A percentile compares a stretch with the other conserved stretches of the same genome.
phyloP scores from a whole-genome alignment of 2,888 invertebrate species.

The Pardosa pseudoannulata region DNA sequence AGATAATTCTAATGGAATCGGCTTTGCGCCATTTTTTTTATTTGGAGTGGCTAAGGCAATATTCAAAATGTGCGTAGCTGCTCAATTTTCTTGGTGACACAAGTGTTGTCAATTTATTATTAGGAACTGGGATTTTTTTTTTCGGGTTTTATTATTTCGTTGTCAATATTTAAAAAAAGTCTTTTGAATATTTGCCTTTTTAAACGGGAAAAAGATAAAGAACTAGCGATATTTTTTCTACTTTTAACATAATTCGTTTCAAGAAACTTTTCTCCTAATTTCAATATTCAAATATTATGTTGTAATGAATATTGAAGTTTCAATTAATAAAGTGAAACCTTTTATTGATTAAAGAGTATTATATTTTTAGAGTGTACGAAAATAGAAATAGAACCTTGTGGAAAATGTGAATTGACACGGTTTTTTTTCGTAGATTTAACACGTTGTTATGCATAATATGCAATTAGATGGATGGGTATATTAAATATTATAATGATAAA shows the following conservation, averaged over 20 bases:
- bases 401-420: too few species aligned
- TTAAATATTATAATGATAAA: too few species aligned
- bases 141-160: constrained; percentile 24
- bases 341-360: background rate
- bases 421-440: too few species aligned
- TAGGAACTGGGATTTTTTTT: constrained; percentile 20
- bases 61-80: constrained; percentile 51
- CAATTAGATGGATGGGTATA: too few species aligned
- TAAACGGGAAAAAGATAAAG: constrained; percentile 8
- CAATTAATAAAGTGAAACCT: background rate
- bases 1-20: constrained; percentile 71
- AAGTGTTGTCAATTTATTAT: constrained; percentile 62
- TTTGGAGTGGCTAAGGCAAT: constrained; percentile 6
- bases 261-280: background rate
- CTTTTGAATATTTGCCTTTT: constrained; percentile 21
- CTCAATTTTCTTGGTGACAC: constrained; percentile 61
- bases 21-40: constrained; percentile 12
- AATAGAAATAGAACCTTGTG: too few species aligned
- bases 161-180: constrained; percentile 47
- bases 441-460: too few species aligned
- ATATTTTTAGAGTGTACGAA: too few species aligned
- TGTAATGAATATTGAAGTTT: constrained; percentile 3
- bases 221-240: background rate
- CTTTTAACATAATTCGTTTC: background rate
- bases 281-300: background rate